These are phyloP conservation scores for Strigops habroptila DNA, from an alignment of 2,113 vertebrate genomes.

Conservation along the genomic window DNA sequence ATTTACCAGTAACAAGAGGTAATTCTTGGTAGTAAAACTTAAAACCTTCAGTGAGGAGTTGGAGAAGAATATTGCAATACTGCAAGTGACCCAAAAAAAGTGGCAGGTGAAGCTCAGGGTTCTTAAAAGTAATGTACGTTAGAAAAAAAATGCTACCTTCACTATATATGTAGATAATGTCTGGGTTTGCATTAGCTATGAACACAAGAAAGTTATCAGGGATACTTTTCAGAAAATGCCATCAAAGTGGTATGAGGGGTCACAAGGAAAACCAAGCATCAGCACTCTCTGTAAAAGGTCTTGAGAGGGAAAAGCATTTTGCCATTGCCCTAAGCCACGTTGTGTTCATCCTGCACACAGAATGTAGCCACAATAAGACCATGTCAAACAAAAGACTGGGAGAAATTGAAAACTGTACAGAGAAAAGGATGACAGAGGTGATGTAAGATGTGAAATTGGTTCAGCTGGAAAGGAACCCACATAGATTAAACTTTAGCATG, in stretches of 20 bases:
- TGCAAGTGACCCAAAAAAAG: background rate
- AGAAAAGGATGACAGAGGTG: background rate
- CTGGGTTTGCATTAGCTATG: background rate
- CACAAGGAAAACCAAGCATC: background rate
- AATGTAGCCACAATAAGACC: background rate
- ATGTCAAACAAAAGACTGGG: background rate
- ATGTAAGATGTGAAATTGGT: background rate
- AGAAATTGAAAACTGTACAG: background rate
- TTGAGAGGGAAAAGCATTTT: background rate
- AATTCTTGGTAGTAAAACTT: background rate
- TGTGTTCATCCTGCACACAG: background rate
- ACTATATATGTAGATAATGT: background rate
- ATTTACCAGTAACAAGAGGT: background rate
- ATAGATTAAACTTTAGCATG: background rate
- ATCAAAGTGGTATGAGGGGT: background rate
- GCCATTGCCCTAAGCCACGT: background rate
- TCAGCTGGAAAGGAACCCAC: background rate
- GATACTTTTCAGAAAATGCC: background rate
- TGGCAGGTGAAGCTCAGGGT: background rate
- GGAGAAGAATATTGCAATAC: background rate
- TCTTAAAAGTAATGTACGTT: background rate
- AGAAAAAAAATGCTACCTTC: background rate
- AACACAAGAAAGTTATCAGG: background rate
- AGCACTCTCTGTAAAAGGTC: background rate
- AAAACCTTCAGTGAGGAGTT: background rate